Percentiles rank a stretch among this genome's conserved stretches.
phyloP scores from a whole-genome alignment of 2,888 invertebrate genomes.

The Meandrusa payeni region DNA sequence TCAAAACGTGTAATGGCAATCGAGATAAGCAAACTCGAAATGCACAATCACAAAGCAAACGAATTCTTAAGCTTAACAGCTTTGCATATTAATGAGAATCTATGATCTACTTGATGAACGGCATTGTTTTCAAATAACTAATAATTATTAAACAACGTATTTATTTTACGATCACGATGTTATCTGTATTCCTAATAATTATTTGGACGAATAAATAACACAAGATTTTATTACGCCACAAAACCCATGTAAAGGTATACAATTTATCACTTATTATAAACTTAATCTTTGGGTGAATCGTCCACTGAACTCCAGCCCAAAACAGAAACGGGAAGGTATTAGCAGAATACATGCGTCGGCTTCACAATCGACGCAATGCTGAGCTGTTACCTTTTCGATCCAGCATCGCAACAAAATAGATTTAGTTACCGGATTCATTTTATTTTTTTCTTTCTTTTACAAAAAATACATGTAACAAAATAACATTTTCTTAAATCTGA shows the following conservation, averaged over 20 bases:
- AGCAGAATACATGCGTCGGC: too few relatives aligned
- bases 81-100: conserved; percentile 6
- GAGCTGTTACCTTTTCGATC: too few relatives aligned
- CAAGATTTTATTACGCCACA: not conserved
- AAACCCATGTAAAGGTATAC: conserved; percentile 4
- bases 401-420: too few relatives aligned
- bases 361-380: too few relatives aligned
- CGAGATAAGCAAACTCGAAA: not conserved
- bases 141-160: conserved; percentile 14
- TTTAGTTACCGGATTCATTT: too few relatives aligned
- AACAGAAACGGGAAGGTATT: too few relatives aligned
- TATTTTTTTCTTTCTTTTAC: too few relatives aligned
- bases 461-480: too few relatives aligned
- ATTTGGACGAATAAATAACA: not conserved
- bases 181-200: conserved; percentile 17
- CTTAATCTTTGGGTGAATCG: too few relatives aligned
- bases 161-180: conserved; percentile 17
- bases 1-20: not conserved
- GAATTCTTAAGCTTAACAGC: not conserved
- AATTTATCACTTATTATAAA: too few relatives aligned
- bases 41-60: conserved; percentile 3
- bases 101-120: conserved; percentile 1
- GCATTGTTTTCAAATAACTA: conserved; percentile 19
- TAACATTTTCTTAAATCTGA: too few relatives aligned
- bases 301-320: too few relatives aligned